phyloP scores from a whole-genome alignment of 2,113 vertebrate genomes.

The Nothoprocta pentlandii region DNA sequence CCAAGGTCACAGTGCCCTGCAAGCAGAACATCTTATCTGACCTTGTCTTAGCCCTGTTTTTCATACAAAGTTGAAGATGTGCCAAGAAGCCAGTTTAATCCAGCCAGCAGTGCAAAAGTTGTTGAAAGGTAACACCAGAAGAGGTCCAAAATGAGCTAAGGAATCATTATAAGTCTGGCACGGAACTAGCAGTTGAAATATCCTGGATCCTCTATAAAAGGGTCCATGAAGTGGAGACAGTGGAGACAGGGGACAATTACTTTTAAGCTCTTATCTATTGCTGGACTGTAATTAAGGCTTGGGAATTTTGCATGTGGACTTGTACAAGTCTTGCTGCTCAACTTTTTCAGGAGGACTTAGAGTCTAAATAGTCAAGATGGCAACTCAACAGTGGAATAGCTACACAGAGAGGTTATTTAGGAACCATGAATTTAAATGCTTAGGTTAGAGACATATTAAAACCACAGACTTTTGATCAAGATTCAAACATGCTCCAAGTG shows the following conservation, averaged over 20 bases:
- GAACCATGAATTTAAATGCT: neutral
- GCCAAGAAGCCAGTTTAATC: no score
- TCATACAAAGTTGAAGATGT: no score
- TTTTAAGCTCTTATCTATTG: neutral
- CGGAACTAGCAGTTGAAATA: neutral
- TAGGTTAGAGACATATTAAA: neutral
- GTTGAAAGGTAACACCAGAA: no score
- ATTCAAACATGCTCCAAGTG: neutral
- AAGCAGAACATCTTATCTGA: no score
- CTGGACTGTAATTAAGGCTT: neutral
- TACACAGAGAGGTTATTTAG: neutral
- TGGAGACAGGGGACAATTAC: neutral
- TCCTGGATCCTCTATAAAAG: neutral
- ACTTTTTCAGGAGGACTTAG: neutral
- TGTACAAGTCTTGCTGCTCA: neutral
- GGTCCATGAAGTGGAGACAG: neutral
- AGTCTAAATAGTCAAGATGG: neutral
- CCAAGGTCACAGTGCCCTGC: no score
- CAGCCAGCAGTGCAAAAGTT: no score
- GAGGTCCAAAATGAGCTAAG: no score
- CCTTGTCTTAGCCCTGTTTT: no score
- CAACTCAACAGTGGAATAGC: neutral
- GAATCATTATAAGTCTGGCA: no score
- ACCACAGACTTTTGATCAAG: neutral
- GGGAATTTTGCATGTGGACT: neutral